These are phyloP conservation scores for Erpobdella octoculata DNA, from an alignment of 2,888 invertebrate genomes.

Conservation along the genomic window DNA sequence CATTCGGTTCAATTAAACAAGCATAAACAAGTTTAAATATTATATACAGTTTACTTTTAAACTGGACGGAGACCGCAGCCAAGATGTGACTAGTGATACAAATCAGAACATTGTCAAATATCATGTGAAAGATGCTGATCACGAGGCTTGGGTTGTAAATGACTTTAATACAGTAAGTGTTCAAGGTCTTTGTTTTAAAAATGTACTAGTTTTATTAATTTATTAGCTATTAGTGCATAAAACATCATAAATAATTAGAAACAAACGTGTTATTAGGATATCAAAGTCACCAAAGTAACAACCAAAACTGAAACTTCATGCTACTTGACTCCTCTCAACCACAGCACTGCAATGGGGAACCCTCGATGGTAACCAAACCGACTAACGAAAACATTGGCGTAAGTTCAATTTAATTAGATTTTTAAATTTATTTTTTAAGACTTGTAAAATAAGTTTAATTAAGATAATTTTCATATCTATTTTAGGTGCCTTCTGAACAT, in stretches of 20 bases:
- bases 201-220: not conserved
- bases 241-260: not conserved
- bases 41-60: not conserved
- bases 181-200: no score
- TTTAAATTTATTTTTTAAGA: not conserved
- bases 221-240: not conserved
- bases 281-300: constrained; percentile 1
- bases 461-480: not conserved
- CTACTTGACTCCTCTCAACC: constrained; percentile 13
- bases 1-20: no score
- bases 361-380: not conserved
- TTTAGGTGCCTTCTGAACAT: not conserved
- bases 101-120: constrained; percentile 20
- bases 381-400: not conserved
- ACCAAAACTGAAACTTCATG: not conserved
- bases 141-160: constrained; percentile 24
- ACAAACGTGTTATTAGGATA: not conserved
- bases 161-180: constrained; percentile 29
- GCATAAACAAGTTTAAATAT: no score
- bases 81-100: constrained; percentile 23
- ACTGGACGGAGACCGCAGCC: constrained; percentile 1
- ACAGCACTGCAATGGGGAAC: not conserved
- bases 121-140: constrained; percentile 5
- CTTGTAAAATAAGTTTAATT: not conserved
- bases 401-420: not conserved